phyloP scores from a whole-genome alignment of 2,113 vertebrate species.

The Scytalopus superciliaris region DNA sequence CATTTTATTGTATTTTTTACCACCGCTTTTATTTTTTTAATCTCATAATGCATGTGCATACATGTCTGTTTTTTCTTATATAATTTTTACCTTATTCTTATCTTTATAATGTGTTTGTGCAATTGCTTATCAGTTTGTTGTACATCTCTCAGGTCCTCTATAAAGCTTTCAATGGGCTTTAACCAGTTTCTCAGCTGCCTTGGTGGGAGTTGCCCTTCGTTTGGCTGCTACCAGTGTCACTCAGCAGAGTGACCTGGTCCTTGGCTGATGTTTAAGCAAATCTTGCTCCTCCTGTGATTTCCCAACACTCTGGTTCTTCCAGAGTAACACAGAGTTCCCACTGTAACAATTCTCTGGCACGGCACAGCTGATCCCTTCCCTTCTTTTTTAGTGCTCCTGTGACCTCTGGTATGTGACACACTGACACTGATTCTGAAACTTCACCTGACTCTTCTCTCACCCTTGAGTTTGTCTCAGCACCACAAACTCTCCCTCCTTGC shows the following conservation, averaged over 20 bases:
- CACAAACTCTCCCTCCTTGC: not conserved
- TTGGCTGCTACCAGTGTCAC: not conserved
- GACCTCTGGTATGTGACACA: not conserved
- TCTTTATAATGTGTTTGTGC: not conserved
- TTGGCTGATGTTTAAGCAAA: not conserved
- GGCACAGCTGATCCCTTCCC: not conserved
- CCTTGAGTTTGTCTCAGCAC: not conserved
- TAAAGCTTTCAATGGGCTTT: not conserved
- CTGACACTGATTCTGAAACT: not conserved
- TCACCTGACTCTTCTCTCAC: not conserved
- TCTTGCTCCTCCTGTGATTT: not conserved
- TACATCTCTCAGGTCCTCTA: not conserved
- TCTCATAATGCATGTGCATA: not conserved
- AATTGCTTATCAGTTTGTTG: not conserved
- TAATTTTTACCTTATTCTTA: not conserved
- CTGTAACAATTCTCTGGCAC: not conserved
- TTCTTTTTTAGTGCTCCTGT: not conserved
- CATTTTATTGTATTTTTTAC: not conserved
- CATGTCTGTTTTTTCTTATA: not conserved
- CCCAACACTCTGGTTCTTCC: not conserved
- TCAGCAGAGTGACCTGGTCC: not conserved
- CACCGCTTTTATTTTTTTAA: not conserved
- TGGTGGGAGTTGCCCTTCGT: accelerated
- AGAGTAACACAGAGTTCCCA: no score
- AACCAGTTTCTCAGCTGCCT: not conserved